phyloP scores from a whole-genome alignment of 2,888 invertebrate genomes.

The Cartodere bifasciata region DNA sequence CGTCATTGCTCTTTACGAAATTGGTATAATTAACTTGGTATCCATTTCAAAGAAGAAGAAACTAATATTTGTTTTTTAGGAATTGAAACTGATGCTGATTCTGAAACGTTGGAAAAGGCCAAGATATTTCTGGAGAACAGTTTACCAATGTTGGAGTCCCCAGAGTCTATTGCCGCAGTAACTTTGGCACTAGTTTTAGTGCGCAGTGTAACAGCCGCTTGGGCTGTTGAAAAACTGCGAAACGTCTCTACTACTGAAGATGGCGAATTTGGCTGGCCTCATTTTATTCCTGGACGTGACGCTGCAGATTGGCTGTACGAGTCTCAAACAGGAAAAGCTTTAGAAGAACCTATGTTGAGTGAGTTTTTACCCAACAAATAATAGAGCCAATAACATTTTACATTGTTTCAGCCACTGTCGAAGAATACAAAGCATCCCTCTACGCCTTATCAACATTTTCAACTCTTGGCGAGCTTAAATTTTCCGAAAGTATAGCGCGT shows the following conservation, averaged over 20 bases:
- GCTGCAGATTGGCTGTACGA: slow-evolving; percentile 53
- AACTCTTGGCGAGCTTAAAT: slow-evolving; percentile 45
- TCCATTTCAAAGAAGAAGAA: too few species aligned
- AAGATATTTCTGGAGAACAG: slow-evolving; percentile 46
- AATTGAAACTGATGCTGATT: slow-evolving; percentile 29
- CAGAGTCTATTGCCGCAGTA: slow-evolving; percentile 46
- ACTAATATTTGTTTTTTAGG: slow-evolving; percentile 9
- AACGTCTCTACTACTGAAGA: slow-evolving; percentile 54
- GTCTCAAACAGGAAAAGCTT: slow-evolving; percentile 40
- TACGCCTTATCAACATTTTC: slow-evolving; percentile 47
- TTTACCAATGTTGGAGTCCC: slow-evolving; percentile 41
- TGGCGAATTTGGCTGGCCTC: slow-evolving; percentile 55
- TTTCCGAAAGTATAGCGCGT: slow-evolving; percentile 49
- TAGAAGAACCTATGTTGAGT: slow-evolving; percentile 39
- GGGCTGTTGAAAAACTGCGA: slow-evolving; percentile 43
- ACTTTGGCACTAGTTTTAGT: slow-evolving; percentile 44
- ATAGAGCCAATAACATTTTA: slow-evolving; percentile 3
- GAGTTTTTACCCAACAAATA: too few species aligned
- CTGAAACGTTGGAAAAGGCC: slow-evolving; percentile 38
- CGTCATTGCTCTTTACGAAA: slow-evolving; percentile 45
- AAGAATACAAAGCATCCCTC: slow-evolving; percentile 51
- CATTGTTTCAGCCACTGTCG: slow-evolving; percentile 35
- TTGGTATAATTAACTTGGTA: slow-evolving; percentile 30
- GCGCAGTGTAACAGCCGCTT: slow-evolving; percentile 36
- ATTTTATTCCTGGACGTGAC: slow-evolving; percentile 40